These are phyloP conservation scores for Gobius niger DNA, from an alignment of 2,113 vertebrate species.

Conservation along the genomic window DNA sequence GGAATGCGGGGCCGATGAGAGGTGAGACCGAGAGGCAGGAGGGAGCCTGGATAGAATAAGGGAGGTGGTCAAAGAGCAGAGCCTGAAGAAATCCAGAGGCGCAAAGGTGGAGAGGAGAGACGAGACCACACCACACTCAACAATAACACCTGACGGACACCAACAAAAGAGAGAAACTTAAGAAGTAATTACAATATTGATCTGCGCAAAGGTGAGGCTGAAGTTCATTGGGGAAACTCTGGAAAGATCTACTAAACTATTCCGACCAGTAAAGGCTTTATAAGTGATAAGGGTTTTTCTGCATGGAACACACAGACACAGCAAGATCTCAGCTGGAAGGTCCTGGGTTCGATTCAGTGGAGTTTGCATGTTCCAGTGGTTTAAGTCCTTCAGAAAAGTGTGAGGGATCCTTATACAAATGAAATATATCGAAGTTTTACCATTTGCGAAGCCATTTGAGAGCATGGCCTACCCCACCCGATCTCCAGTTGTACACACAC, in stretches of 20 bases:
- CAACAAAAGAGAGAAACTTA: conserved; percentile 1
- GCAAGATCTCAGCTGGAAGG: too few species aligned
- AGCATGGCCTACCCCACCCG: too few species aligned
- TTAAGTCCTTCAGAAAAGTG: too few species aligned
- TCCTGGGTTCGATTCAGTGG: too few species aligned
- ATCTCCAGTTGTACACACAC: too few species aligned
- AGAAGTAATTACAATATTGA: conserved; percentile 25
- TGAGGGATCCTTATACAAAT: too few species aligned
- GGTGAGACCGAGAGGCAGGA: conserved; percentile 24
- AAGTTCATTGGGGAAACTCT: background rate
- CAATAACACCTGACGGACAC: background rate
- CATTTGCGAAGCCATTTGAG: too few species aligned
- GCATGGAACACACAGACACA: too few species aligned
- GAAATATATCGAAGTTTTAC: too few species aligned
- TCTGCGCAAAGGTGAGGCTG: conserved; percentile 1
- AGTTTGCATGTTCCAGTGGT: too few species aligned
- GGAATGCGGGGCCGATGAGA: conserved; percentile 3
- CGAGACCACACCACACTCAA: background rate
- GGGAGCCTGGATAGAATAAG: conserved; percentile 19
- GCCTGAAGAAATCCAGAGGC: conserved; percentile 8
- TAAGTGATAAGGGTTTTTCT: too few species aligned
- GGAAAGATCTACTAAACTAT: background rate
- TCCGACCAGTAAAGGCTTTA: background rate
- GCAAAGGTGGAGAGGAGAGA: background rate
- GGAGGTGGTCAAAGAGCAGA: conserved; percentile 13